phyloP scores from a whole-genome alignment of 2,113 vertebrate genomes.

The Irena cyanogastra region DNA sequence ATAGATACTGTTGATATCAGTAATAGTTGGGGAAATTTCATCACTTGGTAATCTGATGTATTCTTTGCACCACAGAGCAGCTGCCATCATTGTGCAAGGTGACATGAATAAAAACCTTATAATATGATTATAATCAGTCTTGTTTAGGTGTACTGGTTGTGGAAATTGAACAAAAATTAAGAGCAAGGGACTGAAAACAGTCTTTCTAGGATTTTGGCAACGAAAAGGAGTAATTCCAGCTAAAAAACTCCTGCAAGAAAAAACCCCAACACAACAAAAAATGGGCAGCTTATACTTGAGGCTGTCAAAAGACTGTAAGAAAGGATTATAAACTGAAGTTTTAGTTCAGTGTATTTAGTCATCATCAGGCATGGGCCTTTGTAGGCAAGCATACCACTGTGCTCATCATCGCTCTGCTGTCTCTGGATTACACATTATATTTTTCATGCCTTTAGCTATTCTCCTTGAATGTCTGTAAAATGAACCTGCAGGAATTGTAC shows the following conservation, averaged over 20 bases:
- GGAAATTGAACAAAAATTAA: background rate
- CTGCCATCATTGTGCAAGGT: background rate
- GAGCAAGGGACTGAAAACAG: background rate
- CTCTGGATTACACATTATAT: background rate
- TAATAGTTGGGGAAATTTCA: background rate
- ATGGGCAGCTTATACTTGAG: background rate
- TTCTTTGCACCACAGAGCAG: background rate
- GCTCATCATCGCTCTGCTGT: background rate
- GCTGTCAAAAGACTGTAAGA: background rate
- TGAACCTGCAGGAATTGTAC: background rate
- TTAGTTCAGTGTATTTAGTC: background rate
- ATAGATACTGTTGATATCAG: background rate
- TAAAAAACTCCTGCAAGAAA: background rate
- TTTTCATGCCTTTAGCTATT: slow-evolving; percentile 1
- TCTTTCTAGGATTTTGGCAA: background rate
- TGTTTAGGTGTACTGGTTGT: background rate
- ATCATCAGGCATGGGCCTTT: background rate
- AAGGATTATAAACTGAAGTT: background rate
- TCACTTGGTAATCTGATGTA: background rate
- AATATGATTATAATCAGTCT: background rate
- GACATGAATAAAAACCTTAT: background rate
- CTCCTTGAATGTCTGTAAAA: background rate
- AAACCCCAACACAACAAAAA: background rate
- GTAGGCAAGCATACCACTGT: background rate
- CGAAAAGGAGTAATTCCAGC: background rate